A percentile compares a stretch with the other conserved stretches of the same genome.
These are phyloP conservation scores for Erebia ligea DNA, from an alignment of 2,888 invertebrate species.

Conservation along the genomic window DNA sequence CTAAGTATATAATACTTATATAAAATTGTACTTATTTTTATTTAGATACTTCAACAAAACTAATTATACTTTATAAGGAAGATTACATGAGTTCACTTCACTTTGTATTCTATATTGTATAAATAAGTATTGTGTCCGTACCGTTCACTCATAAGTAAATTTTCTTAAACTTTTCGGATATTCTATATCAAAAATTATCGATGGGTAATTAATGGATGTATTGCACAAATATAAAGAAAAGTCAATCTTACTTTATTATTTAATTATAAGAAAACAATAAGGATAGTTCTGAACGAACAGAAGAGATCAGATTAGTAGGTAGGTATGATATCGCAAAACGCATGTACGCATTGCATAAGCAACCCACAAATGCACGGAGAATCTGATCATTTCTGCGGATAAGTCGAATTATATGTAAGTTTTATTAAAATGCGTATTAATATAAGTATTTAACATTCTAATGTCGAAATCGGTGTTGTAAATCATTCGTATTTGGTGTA, in stretches of 20 bases:
- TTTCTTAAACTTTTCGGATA: slow-evolving; percentile 28
- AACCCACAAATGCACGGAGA: slow-evolving; percentile 37
- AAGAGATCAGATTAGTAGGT: slow-evolving; percentile 59
- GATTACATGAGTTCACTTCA: background rate
- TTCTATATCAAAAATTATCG: slow-evolving; percentile 37
- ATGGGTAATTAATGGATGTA: slow-evolving; percentile 49
- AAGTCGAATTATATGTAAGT: slow-evolving; percentile 57
- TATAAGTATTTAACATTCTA: slow-evolving; percentile 53
- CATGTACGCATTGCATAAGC: slow-evolving; percentile 24
- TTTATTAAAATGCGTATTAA: slow-evolving; percentile 56
- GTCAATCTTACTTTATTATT: slow-evolving; percentile 67
- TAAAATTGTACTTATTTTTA: background rate
- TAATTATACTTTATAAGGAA: background rate
- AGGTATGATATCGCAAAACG: slow-evolving; percentile 24
- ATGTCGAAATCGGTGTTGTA: slow-evolving; percentile 59
- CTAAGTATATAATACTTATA: background rate
- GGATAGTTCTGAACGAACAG: slow-evolving; percentile 58
- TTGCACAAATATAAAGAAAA: slow-evolving; percentile 63
- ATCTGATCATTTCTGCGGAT: slow-evolving; percentile 61
- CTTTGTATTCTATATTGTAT: slow-evolving; percentile 35
- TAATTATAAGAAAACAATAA: slow-evolving; percentile 58
- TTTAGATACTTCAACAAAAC: background rate
- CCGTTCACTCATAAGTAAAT: slow-evolving; percentile 44
- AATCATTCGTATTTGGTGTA: slow-evolving; percentile 49
- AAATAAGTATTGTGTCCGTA: slow-evolving; percentile 58